A percentile compares a stretch with the other conserved stretches of the same genome.
Evolutionary conservation across 1,140 invertebrate genomes (phyloP).

Genomic region (Diachasmimorpha longicaudata): DNA sequence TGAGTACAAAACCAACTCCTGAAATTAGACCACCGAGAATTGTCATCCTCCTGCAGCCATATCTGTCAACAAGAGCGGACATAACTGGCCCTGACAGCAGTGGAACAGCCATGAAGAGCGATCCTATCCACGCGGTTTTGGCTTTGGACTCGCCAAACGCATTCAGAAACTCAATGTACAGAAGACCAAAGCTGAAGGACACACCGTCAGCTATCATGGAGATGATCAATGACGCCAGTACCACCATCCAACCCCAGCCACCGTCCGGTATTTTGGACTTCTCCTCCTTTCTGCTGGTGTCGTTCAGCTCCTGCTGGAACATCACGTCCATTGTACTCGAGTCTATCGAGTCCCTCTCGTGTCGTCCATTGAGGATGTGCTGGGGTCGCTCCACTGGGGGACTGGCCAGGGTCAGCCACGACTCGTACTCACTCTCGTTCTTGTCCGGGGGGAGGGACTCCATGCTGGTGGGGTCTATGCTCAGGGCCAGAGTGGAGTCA

Average conservation of each 20-base stretch:
- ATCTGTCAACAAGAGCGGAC: constrained; percentile 86
- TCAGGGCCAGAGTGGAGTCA: constrained; percentile 7
- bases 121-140: constrained; percentile 87
- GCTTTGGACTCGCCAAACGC: constrained; percentile 83
- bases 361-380: neutral
- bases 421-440: constrained; percentile 21
- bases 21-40: constrained; percentile 81
- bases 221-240: constrained; percentile 81
- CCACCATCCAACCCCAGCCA: constrained; percentile 89
- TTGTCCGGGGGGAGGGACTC: neutral
- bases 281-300: constrained; percentile 22
- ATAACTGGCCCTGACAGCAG: constrained; percentile 85
- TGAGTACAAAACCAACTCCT: constrained; percentile 80
- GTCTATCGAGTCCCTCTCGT: neutral
- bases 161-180: constrained; percentile 86
- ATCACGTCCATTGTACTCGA: constrained; percentile 21
- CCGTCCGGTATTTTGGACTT: constrained; percentile 70
- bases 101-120: constrained; percentile 87
- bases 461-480: constrained; percentile 3
- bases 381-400: neutral
- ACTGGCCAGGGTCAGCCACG: neutral
- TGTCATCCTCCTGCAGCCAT: constrained; percentile 84
- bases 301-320: constrained; percentile 24
- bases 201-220: constrained; percentile 96
- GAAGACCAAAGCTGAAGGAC: constrained; percentile 89